Percentiles rank a stretch among this genome's conserved stretches.
These are phyloP conservation scores for Calameuta idolon DNA, from an alignment of 2,888 invertebrate genomes.

Conservation along the genomic window DNA sequence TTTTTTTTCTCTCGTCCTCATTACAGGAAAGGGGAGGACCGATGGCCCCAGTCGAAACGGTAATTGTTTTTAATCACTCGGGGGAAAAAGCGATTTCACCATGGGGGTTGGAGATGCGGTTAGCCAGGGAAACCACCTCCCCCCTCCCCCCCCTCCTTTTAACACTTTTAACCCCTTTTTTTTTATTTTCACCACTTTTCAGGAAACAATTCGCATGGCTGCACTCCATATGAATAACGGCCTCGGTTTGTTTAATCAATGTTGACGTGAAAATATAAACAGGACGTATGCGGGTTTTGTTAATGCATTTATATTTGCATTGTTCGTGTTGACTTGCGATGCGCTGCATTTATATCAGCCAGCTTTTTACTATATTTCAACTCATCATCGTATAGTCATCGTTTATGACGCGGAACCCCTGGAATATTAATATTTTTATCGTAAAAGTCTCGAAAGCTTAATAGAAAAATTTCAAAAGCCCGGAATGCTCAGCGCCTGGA, in stretches of 20 bases:
- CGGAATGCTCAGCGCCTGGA: background rate
- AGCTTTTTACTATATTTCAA: background rate
- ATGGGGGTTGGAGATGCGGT: conserved; percentile 41
- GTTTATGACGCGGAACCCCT: background rate
- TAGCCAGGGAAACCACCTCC: conserved; percentile 32
- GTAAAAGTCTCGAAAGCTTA: background rate
- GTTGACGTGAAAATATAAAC: background rate
- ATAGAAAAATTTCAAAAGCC: background rate
- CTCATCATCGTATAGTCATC: background rate
- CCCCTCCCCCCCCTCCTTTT: conserved; percentile 8
- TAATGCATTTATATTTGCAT: background rate
- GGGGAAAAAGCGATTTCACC: conserved; percentile 40
- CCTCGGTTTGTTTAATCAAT: background rate
- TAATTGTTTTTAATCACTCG: conserved; percentile 65
- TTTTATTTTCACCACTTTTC: background rate
- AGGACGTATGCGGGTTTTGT: background rate
- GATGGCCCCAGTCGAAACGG: conserved; percentile 50
- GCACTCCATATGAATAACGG: background rate
- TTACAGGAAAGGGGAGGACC: conserved; percentile 41
- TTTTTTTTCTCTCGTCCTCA: conserved; percentile 41
- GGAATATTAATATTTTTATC: background rate
- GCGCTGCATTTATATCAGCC: background rate
- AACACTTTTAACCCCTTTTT: conserved; percentile 4
- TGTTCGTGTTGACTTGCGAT: background rate
- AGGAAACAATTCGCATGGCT: background rate